Evolutionary conservation across 2,113 vertebrate species (phyloP).

Genomic region (Proterorhinus semilunaris): DNA sequence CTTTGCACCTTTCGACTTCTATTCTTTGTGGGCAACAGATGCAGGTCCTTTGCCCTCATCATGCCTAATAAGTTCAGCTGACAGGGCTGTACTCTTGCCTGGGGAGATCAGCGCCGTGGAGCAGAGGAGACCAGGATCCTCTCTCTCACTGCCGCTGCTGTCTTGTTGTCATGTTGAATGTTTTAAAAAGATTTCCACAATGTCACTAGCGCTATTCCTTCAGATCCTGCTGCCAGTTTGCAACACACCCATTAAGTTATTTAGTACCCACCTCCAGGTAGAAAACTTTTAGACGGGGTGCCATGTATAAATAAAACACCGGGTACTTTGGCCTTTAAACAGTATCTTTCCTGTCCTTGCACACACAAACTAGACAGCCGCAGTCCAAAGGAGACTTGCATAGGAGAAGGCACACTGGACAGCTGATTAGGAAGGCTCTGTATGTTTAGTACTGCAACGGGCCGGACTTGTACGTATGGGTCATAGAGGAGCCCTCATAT

Average conservation of each 20-base stretch:
- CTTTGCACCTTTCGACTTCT: slow-evolving; percentile 33
- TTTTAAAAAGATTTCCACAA: slow-evolving; percentile 47
- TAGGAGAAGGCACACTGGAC: slow-evolving; percentile 39
- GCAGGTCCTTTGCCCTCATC: slow-evolving; percentile 64
- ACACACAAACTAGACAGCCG: slow-evolving; percentile 29
- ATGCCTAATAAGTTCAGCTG: slow-evolving; percentile 70
- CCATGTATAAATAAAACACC: slow-evolving; percentile 60
- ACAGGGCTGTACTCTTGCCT: slow-evolving; percentile 50
- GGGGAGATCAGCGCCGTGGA: slow-evolving; percentile 48
- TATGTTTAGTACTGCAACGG: slow-evolving; percentile 38
- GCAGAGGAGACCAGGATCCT: slow-evolving; percentile 27
- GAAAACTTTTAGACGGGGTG: slow-evolving; percentile 44
- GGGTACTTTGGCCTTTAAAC: slow-evolving; percentile 51
- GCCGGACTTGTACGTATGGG: slow-evolving; percentile 40
- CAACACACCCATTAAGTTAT: slow-evolving; percentile 60
- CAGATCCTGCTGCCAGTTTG: slow-evolving; percentile 24
- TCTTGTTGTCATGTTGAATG: slow-evolving; percentile 46
- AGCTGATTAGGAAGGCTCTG: slow-evolving; percentile 62
- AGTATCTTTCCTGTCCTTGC: slow-evolving; percentile 45
- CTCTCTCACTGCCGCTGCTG: slow-evolving; percentile 29
- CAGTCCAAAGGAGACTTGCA: slow-evolving; percentile 35
- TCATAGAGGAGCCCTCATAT: slow-evolving; percentile 53
- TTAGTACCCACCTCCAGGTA: slow-evolving; percentile 54
- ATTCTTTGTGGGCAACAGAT: slow-evolving; percentile 42
- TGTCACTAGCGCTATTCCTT: slow-evolving; percentile 54